Conservation (phyloP, 2,888 invertebrate species). For the Acutogordius australiensis region DNA sequence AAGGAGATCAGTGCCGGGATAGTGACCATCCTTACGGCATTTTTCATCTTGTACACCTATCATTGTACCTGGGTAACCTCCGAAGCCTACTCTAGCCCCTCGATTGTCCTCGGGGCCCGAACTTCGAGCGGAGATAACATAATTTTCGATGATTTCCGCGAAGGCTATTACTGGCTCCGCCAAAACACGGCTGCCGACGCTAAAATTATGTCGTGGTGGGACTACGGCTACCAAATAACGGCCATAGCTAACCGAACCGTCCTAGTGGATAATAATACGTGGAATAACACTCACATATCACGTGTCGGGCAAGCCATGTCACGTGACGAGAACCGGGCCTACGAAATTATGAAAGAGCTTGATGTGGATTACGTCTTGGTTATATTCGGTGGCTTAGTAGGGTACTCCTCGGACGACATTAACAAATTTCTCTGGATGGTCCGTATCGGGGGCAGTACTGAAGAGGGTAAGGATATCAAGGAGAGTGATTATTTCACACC, state of each 20-base stretch:
- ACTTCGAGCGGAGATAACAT: slow-evolving; percentile 53
- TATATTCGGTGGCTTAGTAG: slow-evolving; percentile 89
- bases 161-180: slow-evolving; percentile 86
- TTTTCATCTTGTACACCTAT: slow-evolving; percentile 42
- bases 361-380: slow-evolving; percentile 92
- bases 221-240: slow-evolving; percentile 84
- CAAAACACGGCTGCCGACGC: slow-evolving; percentile 81
- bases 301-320: slow-evolving; percentile 95
- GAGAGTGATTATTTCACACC: slow-evolving; percentile 69
- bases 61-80: slow-evolving; percentile 98
- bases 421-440: slow-evolving; percentile 99
- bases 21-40: slow-evolving; percentile 32
- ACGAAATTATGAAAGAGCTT: slow-evolving; percentile 80
- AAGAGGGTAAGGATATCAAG: slow-evolving; percentile 67
- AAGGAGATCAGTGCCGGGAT: slow-evolving; percentile 53
- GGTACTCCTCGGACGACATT: slow-evolving; percentile 90
- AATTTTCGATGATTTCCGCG: slow-evolving; percentile 94
- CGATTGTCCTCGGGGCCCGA: slow-evolving; percentile 41
- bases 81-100: slow-evolving; percentile 88
- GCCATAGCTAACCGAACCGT: slow-evolving; percentile 96
- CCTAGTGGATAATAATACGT: slow-evolving; percentile 90
- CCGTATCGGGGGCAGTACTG: slow-evolving; percentile 71
- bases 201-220: slow-evolving; percentile 98
- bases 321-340: slow-evolving; percentile 72
- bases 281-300: slow-evolving; percentile 97